A percentile compares a stretch with the other conserved stretches of the same genome.
phyloP scores from a whole-genome alignment of 1,140 invertebrate genomes.

The Drosophila quadrilineata region DNA sequence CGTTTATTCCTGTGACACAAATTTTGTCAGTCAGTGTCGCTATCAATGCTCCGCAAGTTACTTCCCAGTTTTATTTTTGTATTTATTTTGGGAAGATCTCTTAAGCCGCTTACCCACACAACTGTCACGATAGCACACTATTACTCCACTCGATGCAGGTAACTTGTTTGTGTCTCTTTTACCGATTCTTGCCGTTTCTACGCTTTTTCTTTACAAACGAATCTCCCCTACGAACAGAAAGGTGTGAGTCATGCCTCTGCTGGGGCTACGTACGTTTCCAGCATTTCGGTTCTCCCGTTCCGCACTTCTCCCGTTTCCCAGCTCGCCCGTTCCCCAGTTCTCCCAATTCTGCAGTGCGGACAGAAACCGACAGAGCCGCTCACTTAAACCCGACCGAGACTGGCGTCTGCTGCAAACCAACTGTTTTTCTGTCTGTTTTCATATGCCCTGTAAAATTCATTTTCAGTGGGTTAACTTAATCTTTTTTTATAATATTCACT shows the following conservation, averaged over 20 bases:
- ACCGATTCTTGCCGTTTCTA: constrained; percentile 56
- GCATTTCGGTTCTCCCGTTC: constrained; percentile 18
- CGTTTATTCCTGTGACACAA: constrained; percentile 11
- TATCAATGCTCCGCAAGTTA: constrained; percentile 18
- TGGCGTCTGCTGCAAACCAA: too few relatives aligned
- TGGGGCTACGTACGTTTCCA: too few relatives aligned
- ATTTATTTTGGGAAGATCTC: constrained; percentile 38
- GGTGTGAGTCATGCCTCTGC: constrained; percentile 60
- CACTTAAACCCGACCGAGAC: too few relatives aligned
- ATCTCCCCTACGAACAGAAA: constrained; percentile 43
- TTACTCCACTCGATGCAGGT: constrained; percentile 37
- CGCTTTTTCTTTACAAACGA: constrained; percentile 55
- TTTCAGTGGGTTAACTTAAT: too few relatives aligned
- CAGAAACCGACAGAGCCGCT: too few relatives aligned
- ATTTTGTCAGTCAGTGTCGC: too few relatives aligned
- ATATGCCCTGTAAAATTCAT: too few relatives aligned
- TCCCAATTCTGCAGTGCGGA: too few relatives aligned
- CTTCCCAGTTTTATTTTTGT: too few relatives aligned
- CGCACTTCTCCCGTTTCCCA: constrained; percentile 51
- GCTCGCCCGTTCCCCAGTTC: too few relatives aligned
- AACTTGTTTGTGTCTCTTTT: constrained; percentile 69
- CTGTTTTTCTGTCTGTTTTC: too few relatives aligned
- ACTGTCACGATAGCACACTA: constrained; percentile 62
- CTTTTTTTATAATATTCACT: too few relatives aligned
- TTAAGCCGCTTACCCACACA: constrained; percentile 74